These are phyloP conservation scores for Amphipyra tragopoginis DNA, from an alignment of 2,888 invertebrate species.

Conservation along the genomic window DNA sequence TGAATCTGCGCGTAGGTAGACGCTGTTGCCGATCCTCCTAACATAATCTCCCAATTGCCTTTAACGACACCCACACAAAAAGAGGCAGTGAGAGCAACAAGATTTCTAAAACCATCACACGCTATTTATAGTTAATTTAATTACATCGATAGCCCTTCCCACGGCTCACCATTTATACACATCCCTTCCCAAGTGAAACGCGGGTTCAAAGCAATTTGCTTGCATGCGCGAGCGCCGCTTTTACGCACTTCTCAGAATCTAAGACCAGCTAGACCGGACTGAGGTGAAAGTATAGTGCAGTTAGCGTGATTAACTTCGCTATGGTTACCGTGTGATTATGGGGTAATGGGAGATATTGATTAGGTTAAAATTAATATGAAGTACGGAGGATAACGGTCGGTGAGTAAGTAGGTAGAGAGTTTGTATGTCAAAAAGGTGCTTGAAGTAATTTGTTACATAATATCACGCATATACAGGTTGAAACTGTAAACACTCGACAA, in stretches of 20 bases:
- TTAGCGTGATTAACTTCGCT: constrained; percentile 24
- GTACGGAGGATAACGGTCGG: not conserved
- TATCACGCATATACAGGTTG: too few relatives aligned
- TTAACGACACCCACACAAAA: too few relatives aligned
- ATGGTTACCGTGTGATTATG: constrained; percentile 28
- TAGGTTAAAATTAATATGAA: constrained; percentile 25
- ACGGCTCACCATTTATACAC: constrained; percentile 10
- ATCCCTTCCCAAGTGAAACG: constrained; percentile 46
- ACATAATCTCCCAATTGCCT: not conserved
- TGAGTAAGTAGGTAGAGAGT: too few relatives aligned
- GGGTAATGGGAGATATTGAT: constrained; percentile 28
- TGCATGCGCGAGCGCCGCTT: constrained; percentile 43
- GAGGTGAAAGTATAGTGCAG: constrained; percentile 35
- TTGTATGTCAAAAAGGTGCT: too few relatives aligned
- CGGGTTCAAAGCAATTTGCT: constrained; percentile 43
- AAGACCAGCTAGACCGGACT: constrained; percentile 31
- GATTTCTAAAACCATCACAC: not conserved
- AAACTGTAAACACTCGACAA: too few relatives aligned
- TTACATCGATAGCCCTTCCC: constrained; percentile 31
- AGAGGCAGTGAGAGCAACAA: not conserved
- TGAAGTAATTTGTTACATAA: too few relatives aligned
- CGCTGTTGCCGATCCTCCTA: too few relatives aligned
- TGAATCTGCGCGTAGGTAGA: too few relatives aligned
- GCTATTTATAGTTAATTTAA: constrained; percentile 6
- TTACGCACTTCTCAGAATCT: constrained; percentile 48